Base-by-base conservation (phyloP, 2,797 vertebrate species). In the Sphenopsis melanotis region DNA sequence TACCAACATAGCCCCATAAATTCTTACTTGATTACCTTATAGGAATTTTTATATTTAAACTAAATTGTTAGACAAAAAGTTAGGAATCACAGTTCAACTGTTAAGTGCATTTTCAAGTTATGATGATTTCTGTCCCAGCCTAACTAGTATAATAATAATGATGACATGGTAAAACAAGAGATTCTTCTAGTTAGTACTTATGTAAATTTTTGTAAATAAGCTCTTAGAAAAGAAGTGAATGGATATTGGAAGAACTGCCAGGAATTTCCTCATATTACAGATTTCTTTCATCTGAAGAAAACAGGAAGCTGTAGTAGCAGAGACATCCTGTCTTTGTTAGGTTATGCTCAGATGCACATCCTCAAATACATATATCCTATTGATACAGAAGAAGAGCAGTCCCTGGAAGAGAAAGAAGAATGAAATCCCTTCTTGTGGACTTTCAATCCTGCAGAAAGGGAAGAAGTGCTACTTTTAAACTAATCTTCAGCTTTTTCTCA, bases 271-370 rank as follows among this genome's bases (percentile, higher is more conserved):
- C 26, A 20, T 60, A 36, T 83, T 88, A 59, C 39, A 52, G 36
- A 59, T 34, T 61, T 24, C 82, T 96, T 94, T 93, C 69, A 93
- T 91, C 57, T 81, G 39, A 89, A 85, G 57, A 89, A 94, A 88
- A 93, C 76, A 85, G 82, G 91, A 96, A 89, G 50, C 78, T 91
- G 72, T 83, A 93, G 94, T 89, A 83, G 69, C 79, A 74, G 87
- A 34, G 59, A 92, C 55, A 81, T 95, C 89, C 94, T 91, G 75
- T 74, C 93, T 89, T 90, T 95, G 92, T 90, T 85, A 68, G 14
- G 42, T 42, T 85, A 81, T 47, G 71, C 55, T 84, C 64, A 85
- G 89, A 83, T 65, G 65, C 32, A 81, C 32, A 84, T 74, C 49
- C 81, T 84, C 46, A 94, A 90, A 83, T 49, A 47, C 41, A 64